Conservation (phyloP, 2,113 vertebrate species). For the Grammomys dolichurus region DNA sequence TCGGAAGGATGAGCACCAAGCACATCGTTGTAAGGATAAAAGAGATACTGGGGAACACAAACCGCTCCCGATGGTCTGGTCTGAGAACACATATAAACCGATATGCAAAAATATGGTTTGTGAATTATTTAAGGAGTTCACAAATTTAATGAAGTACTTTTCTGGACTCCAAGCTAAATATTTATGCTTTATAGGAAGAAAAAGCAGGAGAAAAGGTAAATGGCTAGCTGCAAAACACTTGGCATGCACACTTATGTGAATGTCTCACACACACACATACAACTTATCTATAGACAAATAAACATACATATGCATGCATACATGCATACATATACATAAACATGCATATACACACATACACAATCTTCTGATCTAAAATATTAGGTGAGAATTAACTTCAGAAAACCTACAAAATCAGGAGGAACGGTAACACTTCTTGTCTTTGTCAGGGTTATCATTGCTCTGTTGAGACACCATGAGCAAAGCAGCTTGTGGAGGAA, state of each 20-base stretch:
- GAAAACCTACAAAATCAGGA: neutral
- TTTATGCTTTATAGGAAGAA: neutral
- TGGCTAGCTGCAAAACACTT: neutral
- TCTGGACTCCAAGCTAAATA: neutral
- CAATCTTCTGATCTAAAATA: constrained; percentile 14
- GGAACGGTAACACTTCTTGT: neutral
- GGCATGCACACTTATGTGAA: neutral
- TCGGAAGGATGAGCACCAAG: neutral
- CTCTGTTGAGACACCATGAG: neutral
- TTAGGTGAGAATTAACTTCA: neutral
- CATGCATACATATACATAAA: neutral
- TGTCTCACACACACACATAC: neutral
- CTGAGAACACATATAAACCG: neutral
- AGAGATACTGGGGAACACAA: neutral
- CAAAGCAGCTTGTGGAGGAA: neutral
- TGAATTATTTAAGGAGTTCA: neutral
- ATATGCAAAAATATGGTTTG: neutral
- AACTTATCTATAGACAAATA: neutral
- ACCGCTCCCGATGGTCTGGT: neutral
- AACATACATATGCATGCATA: neutral
- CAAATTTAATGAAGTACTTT: neutral
- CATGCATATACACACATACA: neutral
- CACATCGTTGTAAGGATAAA: neutral
- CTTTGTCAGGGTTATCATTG: neutral
- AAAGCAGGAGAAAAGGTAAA: neutral